phyloP scores from a whole-genome alignment of 2,797 vertebrate genomes.

The Mormyrops attenuatus region DNA sequence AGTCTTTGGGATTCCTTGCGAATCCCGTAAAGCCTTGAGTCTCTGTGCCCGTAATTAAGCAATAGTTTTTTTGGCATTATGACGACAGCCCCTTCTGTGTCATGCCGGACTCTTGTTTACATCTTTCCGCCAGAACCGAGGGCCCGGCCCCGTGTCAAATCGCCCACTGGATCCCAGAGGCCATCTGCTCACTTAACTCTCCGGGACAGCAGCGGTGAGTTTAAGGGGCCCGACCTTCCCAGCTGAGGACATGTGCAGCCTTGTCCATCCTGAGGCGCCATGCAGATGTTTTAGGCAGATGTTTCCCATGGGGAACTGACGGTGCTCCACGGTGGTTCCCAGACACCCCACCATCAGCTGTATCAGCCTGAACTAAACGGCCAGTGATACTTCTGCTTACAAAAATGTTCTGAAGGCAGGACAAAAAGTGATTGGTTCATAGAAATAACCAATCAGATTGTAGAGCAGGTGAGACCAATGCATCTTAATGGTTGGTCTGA shows the following conservation, averaged over 20 bases:
- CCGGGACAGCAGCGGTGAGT: conserved; percentile 17
- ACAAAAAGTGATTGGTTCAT: neutral
- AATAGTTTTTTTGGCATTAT: neutral
- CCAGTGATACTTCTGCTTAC: neutral
- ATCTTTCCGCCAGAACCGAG: neutral
- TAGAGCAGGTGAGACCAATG: neutral
- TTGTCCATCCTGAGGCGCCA: neutral
- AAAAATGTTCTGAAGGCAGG: neutral
- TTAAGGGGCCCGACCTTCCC: neutral
- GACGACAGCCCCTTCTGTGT: neutral
- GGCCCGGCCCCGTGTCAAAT: conserved; percentile 1
- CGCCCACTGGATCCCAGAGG: neutral
- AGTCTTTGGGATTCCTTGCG: neutral
- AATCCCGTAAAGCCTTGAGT: neutral
- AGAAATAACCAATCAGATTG: neutral
- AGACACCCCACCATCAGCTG: neutral
- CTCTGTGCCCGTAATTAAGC: neutral
- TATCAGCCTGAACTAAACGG: neutral
- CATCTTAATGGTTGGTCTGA: neutral
- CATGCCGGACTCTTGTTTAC: neutral
- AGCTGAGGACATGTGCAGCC: neutral
- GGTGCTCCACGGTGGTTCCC: neutral
- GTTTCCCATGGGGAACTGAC: neutral
- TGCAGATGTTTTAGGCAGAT: neutral
- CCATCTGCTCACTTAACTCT: conserved; percentile 25